A percentile compares a stretch with the other conserved stretches of the same genome.
phyloP scores from a whole-genome alignment of 2,113 vertebrate genomes.

The Girardinichthys multiradiatus region DNA sequence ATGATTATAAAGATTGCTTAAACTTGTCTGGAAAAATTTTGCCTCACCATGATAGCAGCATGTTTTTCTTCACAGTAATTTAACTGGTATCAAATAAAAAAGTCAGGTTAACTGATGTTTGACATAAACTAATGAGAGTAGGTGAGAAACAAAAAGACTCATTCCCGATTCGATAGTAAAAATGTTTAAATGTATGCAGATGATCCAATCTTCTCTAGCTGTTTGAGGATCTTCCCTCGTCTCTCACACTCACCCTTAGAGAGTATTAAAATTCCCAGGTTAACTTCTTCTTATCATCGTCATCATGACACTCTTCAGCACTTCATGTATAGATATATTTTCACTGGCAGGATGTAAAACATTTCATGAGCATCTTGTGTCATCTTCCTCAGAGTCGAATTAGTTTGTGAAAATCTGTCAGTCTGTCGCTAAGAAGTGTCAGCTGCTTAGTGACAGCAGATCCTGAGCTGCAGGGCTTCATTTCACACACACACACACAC shows the following conservation, averaged over 20 bases:
- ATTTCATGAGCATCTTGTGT: slow-evolving; percentile 47
- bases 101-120: neutral
- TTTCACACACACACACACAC: slow-evolving; percentile 47
- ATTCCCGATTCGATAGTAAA: neutral
- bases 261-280: no score
- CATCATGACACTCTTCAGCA: neutral
- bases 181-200: neutral
- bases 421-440: slow-evolving; percentile 69
- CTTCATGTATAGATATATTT: neutral
- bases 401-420: slow-evolving; percentile 70
- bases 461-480: slow-evolving; percentile 63
- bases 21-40: neutral
- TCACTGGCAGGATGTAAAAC: slow-evolving; percentile 37
- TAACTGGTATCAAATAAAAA: no score
- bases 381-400: slow-evolving; percentile 62
- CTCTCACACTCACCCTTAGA: neutral
- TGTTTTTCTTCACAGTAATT: no score
- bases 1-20: neutral
- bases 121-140: no score
- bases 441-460: slow-evolving; percentile 76
- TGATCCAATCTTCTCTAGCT: neutral
- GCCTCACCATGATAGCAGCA: neutral
- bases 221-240: no score
- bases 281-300: neutral
- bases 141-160: neutral